Evolutionary conservation across 2,888 invertebrate genomes (phyloP).

Genomic region (Crepidodera aurea): DNA sequence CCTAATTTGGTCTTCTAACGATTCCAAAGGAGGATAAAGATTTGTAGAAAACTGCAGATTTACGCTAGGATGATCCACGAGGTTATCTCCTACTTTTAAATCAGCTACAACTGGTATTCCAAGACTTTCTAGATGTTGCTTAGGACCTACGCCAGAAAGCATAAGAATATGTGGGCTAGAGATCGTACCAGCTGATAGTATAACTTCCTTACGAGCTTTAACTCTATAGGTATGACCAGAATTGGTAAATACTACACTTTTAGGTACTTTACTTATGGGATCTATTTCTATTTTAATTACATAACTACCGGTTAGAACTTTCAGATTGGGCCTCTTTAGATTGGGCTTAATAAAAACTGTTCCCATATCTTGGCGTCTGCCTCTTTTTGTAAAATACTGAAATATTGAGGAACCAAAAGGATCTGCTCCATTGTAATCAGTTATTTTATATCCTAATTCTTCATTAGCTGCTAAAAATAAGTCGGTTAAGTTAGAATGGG

Average conservation of each 20-base stretch:
- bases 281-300: constrained; percentile 55
- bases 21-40: constrained; percentile 57
- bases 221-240: constrained; percentile 62
- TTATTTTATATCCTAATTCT: background rate
- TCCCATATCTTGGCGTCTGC: background rate
- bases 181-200: constrained; percentile 79
- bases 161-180: constrained; percentile 62
- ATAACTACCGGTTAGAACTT: constrained; percentile 57
- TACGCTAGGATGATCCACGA: constrained; percentile 45
- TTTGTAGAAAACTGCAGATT: constrained; percentile 73
- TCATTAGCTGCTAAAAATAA: background rate
- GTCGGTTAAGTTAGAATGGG: background rate
- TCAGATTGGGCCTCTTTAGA: background rate
- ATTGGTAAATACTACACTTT: constrained; percentile 65
- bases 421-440: background rate
- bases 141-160: constrained; percentile 52
- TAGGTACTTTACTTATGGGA: constrained; percentile 50
- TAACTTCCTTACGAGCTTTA: constrained; percentile 71
- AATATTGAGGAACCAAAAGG: background rate
- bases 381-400: background rate
- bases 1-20: constrained; percentile 63
- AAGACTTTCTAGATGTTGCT: constrained; percentile 39
- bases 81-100: constrained; percentile 46
- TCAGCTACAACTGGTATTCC: constrained; percentile 44
- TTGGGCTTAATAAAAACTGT: background rate